These are phyloP conservation scores for Halictus quadricinctus DNA, from an alignment of 2,888 invertebrate genomes.

Conservation along the genomic window DNA sequence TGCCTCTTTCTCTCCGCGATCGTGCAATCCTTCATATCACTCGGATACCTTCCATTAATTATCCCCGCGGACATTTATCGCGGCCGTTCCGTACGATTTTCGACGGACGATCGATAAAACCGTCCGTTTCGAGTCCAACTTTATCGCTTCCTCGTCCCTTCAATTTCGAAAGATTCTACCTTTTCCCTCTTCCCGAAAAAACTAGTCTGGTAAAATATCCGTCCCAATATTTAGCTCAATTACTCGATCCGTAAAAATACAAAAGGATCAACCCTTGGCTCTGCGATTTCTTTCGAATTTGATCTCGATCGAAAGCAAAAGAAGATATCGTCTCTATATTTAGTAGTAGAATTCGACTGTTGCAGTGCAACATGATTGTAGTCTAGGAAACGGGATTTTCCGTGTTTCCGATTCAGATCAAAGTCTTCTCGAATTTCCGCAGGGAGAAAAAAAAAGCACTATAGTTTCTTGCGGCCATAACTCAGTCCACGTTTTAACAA, in stretches of 20 bases:
- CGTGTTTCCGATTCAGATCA: neutral
- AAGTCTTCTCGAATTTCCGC: neutral
- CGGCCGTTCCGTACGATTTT: neutral
- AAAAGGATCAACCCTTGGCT: too few species aligned
- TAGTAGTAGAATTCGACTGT: neutral
- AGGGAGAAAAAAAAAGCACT: too few species aligned
- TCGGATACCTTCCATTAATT: constrained; percentile 34
- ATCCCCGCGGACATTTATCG: constrained; percentile 15
- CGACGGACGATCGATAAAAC: neutral
- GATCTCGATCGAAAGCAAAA: too few species aligned
- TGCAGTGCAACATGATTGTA: neutral
- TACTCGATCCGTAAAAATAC: too few species aligned
- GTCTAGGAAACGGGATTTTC: neutral
- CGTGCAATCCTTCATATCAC: constrained; percentile 39
- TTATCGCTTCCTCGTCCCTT: neutral
- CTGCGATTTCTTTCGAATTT: too few species aligned
- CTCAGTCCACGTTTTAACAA: neutral
- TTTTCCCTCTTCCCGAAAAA: neutral
- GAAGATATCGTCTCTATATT: too few species aligned
- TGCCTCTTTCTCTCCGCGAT: constrained; percentile 50
- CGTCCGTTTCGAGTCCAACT: neutral
- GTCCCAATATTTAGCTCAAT: neutral
- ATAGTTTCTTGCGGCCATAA: neutral
- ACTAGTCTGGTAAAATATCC: neutral
- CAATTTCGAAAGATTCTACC: neutral